phyloP scores from a whole-genome alignment of 1,140 invertebrate genomes.

The Drosophila lacertosa region DNA sequence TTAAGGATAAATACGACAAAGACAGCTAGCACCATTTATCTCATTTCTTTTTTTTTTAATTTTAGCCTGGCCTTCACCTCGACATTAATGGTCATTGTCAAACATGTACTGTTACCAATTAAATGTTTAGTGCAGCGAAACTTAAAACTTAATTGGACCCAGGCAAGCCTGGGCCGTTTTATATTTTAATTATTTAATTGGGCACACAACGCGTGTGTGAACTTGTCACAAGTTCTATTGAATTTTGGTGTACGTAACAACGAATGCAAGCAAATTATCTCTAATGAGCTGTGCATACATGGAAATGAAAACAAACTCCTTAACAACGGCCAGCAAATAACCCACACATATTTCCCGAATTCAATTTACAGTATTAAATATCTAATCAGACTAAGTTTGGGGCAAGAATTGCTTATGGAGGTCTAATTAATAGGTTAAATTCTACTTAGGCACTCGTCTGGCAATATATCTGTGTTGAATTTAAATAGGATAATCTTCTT shows the following conservation, averaged over 20 bases:
- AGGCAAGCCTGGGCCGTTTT: not conserved
- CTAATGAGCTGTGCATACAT: slow-evolving; percentile 1
- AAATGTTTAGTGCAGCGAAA: slow-evolving; percentile 4
- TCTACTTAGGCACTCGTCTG: too few species aligned
- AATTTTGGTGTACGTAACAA: not conserved
- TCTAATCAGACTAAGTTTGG: too few species aligned
- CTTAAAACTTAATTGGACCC: not conserved
- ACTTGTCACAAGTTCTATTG: too few species aligned
- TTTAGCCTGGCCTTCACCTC: not conserved
- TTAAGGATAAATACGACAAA: not conserved
- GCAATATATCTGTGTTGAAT: too few species aligned
- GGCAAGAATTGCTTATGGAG: too few species aligned
- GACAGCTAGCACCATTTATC: not conserved
- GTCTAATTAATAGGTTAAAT: too few species aligned
- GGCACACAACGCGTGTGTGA: not conserved
- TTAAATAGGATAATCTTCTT: too few species aligned
- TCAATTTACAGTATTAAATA: too few species aligned
- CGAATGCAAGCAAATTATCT: not conserved
- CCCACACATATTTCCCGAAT: not conserved
- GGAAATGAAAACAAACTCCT: slow-evolving; percentile 1
- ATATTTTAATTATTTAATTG: slow-evolving; percentile 4
- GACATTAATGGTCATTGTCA: not conserved
- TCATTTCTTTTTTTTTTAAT: too few species aligned
- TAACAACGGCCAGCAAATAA: not conserved
- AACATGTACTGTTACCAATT: slow-evolving; percentile 8